These are phyloP conservation scores for Lasioglossum vierecki DNA, from an alignment of 2,888 invertebrate genomes.

Conservation along the genomic window DNA sequence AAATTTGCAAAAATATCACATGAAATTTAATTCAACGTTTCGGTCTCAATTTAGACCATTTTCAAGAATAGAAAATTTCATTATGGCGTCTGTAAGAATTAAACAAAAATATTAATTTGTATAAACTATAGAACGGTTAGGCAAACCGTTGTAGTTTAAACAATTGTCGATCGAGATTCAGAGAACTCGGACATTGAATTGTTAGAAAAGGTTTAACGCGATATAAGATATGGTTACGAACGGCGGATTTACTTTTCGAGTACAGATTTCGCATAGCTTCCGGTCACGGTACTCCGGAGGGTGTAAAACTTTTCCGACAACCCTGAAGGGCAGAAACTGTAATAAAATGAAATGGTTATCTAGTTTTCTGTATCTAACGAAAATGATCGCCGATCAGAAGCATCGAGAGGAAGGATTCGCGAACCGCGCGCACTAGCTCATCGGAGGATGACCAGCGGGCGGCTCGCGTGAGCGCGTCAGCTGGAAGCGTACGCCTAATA, in stretches of 20 bases:
- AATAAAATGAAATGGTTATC: not conserved
- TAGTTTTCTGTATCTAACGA: not conserved
- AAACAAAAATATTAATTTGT: too few relatives aligned
- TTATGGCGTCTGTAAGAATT: too few relatives aligned
- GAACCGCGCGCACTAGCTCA: not conserved
- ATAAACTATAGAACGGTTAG: too few relatives aligned
- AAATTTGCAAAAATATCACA: too few relatives aligned
- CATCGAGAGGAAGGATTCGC: not conserved
- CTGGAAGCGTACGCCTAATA: conserved; percentile 23
- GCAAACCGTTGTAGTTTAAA: too few relatives aligned
- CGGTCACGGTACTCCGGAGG: not conserved
- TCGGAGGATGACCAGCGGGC: not conserved
- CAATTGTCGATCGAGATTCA: too few relatives aligned
- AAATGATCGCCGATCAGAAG: not conserved
- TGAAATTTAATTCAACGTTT: too few relatives aligned
- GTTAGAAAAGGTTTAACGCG: not conserved
- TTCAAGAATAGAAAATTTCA: too few relatives aligned
- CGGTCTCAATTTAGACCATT: too few relatives aligned
- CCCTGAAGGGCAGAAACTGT: not conserved
- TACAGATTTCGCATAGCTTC: not conserved
- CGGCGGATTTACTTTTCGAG: not conserved
- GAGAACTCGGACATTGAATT: not conserved
- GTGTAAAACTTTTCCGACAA: not conserved
- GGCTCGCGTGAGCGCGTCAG: not conserved
- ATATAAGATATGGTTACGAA: not conserved